Percentiles rank a stretch among this genome's conserved stretches.
Evolutionary conservation across 2,797 vertebrate genomes (phyloP).

Genomic region (Hydrocynus forskahlii): DNA sequence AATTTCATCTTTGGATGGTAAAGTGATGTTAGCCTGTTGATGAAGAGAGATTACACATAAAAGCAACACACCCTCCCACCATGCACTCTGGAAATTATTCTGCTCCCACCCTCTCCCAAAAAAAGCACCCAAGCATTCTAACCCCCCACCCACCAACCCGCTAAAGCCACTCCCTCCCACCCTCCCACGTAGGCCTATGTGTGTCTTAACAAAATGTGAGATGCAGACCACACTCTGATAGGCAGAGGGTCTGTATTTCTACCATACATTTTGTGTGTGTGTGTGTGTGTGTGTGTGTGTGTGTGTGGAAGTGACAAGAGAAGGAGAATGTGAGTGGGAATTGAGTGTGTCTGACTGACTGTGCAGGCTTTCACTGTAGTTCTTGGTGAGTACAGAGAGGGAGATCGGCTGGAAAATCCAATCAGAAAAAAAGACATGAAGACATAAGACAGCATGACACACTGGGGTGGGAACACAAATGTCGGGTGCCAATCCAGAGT

Average conservation of each 20-base stretch:
- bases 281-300: constrained; percentile 32
- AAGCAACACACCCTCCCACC: constrained; percentile 51
- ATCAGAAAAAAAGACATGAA: constrained; percentile 65
- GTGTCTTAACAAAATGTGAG: constrained; percentile 37
- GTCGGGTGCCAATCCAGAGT: constrained; percentile 52
- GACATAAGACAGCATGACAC: constrained; percentile 46
- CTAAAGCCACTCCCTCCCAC: constrained; percentile 51
- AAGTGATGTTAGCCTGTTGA: constrained; percentile 62
- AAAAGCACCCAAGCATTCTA: constrained; percentile 51
- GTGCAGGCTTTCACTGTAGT: constrained; percentile 80
- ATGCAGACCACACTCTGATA: constrained; percentile 45
- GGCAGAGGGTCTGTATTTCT: constrained; percentile 39
- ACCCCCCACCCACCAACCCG: constrained; percentile 45
- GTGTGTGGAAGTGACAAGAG: constrained; percentile 19
- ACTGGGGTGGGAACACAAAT: constrained; percentile 49
- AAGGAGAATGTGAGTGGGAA: background rate
- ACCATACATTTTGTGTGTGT: constrained; percentile 23
- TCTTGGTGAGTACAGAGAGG: constrained; percentile 75
- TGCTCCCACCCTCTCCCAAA: constrained; percentile 50
- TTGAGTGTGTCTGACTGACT: constrained; percentile 68
- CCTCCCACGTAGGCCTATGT: constrained; percentile 70
- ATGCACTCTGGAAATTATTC: constrained; percentile 60
- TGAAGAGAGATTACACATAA: constrained; percentile 61
- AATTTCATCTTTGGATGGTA: background rate
- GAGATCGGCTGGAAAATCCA: constrained; percentile 59